These are phyloP conservation scores for Cephalopholis sonnerati DNA, from an alignment of 2,113 vertebrate species.

Conservation along the genomic window DNA sequence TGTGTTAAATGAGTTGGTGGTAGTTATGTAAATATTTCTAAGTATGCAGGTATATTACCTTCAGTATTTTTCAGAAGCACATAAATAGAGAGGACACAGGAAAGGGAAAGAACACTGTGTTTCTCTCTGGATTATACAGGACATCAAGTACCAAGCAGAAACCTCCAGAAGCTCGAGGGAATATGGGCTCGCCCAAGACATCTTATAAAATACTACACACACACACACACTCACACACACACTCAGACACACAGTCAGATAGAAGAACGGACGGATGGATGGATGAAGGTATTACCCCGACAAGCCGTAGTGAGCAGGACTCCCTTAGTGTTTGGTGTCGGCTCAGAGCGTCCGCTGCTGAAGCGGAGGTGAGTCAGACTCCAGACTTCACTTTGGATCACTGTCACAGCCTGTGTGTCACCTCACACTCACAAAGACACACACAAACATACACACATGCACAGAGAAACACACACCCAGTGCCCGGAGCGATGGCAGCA, in stretches of 20 bases:
- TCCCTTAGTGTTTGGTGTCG: slow-evolving; percentile 59
- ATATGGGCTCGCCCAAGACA: slow-evolving; percentile 1
- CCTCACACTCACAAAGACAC: slow-evolving; percentile 34
- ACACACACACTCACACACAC: background rate
- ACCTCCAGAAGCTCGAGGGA: slow-evolving; percentile 10
- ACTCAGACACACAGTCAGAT: background rate
- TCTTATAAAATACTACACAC: slow-evolving; percentile 1
- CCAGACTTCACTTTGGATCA: slow-evolving; percentile 72
- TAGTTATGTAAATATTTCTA: background rate
- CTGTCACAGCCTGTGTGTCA: slow-evolving; percentile 63
- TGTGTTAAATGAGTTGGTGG: background rate
- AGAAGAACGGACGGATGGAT: slow-evolving; percentile 16
- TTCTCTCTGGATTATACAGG: background rate
- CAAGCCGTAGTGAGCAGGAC: slow-evolving; percentile 52
- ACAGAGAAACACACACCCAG: background rate
- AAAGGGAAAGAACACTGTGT: background rate
- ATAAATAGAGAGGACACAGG: too few relatives aligned
- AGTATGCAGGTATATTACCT: background rate
- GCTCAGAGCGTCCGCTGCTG: slow-evolving; percentile 61
- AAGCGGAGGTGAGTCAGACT: slow-evolving; percentile 78
- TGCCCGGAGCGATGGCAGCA: slow-evolving; percentile 63
- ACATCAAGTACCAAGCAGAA: background rate
- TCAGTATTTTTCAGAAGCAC: background rate
- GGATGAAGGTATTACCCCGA: slow-evolving; percentile 58
- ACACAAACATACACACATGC: slow-evolving; percentile 21